Conservation (phyloP, 2,113 vertebrate genomes). For the Scomber japonicus region DNA sequence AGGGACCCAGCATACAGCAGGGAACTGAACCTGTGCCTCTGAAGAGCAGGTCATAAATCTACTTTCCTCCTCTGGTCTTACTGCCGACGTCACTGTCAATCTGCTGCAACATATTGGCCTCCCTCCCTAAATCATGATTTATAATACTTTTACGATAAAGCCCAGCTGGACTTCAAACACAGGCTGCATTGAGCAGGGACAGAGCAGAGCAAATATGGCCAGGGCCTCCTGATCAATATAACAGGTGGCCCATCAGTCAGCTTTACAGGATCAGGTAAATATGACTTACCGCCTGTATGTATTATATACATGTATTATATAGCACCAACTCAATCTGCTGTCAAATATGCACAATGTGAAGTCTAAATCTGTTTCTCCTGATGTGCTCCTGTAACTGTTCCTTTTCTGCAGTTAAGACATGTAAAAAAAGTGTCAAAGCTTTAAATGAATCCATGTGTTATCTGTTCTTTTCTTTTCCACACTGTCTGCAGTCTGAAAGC, state of each 20-base stretch:
- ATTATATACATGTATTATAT: conserved; percentile 10
- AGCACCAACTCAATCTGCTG: conserved; percentile 23
- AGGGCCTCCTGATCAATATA: conserved; percentile 62
- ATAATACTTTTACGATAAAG: conserved; percentile 69
- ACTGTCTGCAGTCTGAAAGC: neutral
- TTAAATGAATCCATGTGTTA: conserved; percentile 41
- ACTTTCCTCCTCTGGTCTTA: conserved; percentile 22
- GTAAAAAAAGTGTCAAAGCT: conserved; percentile 15
- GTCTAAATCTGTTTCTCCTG: conserved; percentile 45
- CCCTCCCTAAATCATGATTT: conserved; percentile 69
- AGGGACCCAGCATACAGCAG: conserved; percentile 13
- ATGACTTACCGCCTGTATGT: conserved; percentile 4
- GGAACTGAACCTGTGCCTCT: conserved; percentile 41
- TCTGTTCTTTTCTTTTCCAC: neutral
- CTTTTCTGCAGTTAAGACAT: conserved; percentile 12
- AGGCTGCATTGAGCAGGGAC: neutral
- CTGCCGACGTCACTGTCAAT: conserved; percentile 66
- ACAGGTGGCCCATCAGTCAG: conserved; percentile 74
- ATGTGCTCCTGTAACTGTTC: conserved; percentile 24
- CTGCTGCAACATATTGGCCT: conserved; percentile 70
- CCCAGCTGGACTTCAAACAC: conserved; percentile 72
- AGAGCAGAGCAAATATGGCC: conserved; percentile 54
- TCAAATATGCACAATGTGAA: neutral
- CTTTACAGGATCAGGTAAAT: conserved; percentile 61
- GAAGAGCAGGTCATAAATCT: conserved; percentile 68